phyloP scores from a whole-genome alignment of 2,888 invertebrate species.

The Bombylius major region DNA sequence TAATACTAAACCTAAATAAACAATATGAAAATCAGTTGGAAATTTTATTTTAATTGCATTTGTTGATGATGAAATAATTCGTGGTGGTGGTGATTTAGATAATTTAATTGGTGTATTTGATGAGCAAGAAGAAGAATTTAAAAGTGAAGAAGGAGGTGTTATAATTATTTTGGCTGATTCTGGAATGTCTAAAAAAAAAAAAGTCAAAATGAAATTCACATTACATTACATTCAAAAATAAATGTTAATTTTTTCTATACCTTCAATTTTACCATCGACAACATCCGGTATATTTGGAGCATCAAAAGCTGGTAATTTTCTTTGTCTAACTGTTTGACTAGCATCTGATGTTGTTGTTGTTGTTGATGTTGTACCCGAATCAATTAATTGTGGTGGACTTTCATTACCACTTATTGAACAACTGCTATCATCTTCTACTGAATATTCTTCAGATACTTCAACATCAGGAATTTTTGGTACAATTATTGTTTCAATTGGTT shows the following conservation, averaged over 20 bases:
- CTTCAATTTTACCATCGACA: conserved; percentile 7
- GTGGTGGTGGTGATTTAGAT: conserved; percentile 8
- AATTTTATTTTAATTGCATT: conserved; percentile 22
- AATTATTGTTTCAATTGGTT: conserved; percentile 29
- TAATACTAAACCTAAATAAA: conserved; percentile 31
- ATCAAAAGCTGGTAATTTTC: conserved; percentile 9
- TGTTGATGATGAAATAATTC: conserved; percentile 5
- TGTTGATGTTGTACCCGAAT: conserved; percentile 8
- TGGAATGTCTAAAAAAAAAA: conserved; percentile 10
- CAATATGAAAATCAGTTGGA: conserved; percentile 30
- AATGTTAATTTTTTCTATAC: neutral
- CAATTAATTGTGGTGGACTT: conserved; percentile 26
- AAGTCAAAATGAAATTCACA: neutral
- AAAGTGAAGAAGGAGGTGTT: neutral
- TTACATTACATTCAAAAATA: neutral
- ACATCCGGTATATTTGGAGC: conserved; percentile 1
- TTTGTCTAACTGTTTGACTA: conserved; percentile 22
- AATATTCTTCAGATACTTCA: conserved; percentile 31
- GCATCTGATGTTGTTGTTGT: conserved; percentile 13
- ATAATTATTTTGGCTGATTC: conserved; percentile 1
- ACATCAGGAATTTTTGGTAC: conserved; percentile 27
- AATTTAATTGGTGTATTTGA: conserved; percentile 9
- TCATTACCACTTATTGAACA: conserved; percentile 43
- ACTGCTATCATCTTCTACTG: conserved; percentile 43
- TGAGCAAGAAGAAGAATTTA: neutral